Evolutionary conservation across 2,797 vertebrate species (phyloP), one percentile per base, ranked within the genome.

Genomic region (Rhinichthys osculus): DNA sequence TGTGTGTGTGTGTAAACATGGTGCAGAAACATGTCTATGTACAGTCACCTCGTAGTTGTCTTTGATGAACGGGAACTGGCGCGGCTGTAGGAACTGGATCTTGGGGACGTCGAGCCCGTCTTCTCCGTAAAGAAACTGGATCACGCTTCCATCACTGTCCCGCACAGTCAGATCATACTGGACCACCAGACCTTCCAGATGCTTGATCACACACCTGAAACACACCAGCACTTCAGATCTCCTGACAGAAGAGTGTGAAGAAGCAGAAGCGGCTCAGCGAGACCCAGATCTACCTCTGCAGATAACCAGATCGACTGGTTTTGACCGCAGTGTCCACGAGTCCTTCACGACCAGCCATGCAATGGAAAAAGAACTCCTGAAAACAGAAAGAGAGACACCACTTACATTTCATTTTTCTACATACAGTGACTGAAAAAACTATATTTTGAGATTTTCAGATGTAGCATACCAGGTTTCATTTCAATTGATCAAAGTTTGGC

Each of bases 351-450:
- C 98, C 98, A 17, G 98, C 98, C 98, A 99, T 99, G 90, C 98
- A 99, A 88, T 99, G 98, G 87, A 98, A 99, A 95, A 99, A 99
- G 92, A 98, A 99, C 90, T 99, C 98, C 98, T 99, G 84, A 0
- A 74, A 89, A 76, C 66, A 23, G 23, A n/a, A 50, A 77, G 2
- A 73, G 14, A 57, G 11, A 7, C 66, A 64, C 47, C 54, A 64
- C 38, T 38, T 69, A 76, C 1, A 35, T 67, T 67, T 14, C 0
- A 42, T 42, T 10, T 38, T 0, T 19, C 72, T 8, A 71, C 21
- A 2, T 67, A n/a, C 14, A 44, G n/a, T 17, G 5, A 21, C 0
- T 5, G 42, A 69, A 42, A n/a, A 70, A 40, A 21, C 47, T 47
- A 17, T 44, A 44, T 44, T 9, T 42, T 2, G 10, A 44, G 42